These are phyloP conservation scores for Orthosia cruda DNA, from an alignment of 2,888 invertebrate species.

Conservation along the genomic window DNA sequence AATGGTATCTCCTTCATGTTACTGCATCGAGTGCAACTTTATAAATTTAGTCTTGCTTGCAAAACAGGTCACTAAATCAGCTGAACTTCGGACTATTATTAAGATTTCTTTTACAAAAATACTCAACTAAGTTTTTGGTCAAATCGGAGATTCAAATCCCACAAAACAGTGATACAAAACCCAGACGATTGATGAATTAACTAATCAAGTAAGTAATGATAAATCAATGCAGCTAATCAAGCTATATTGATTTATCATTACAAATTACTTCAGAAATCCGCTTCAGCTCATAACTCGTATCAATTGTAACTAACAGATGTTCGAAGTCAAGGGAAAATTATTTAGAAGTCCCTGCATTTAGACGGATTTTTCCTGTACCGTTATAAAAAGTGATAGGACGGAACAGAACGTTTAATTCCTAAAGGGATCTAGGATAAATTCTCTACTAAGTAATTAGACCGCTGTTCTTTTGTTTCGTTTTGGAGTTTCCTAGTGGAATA, in stretches of 20 bases:
- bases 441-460: conserved; percentile 45
- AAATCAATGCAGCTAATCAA: too few species aligned
- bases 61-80: too few species aligned
- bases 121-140: too few species aligned
- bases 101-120: too few species aligned
- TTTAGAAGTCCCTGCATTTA: conserved; percentile 52
- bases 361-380: conserved; percentile 59
- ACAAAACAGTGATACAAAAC: too few species aligned
- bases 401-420: conserved; percentile 45
- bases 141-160: too few species aligned
- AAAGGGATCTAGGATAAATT: conserved; percentile 36
- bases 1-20: too few species aligned
- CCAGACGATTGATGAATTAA: too few species aligned
- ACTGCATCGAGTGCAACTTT: too few species aligned
- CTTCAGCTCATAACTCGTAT: conserved; percentile 1
- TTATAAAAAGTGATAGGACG: conserved; percentile 46
- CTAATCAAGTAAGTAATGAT: too few species aligned
- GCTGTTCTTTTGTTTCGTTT: conserved; percentile 16
- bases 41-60: too few species aligned
- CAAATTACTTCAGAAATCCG: background rate
- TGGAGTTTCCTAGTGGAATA: background rate
- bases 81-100: too few species aligned
- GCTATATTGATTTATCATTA: background rate
- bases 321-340: conserved; percentile 61
- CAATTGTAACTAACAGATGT: conserved; percentile 45